Conservation (phyloP, 2,113 vertebrate genomes). For the Delphinapterus leucas region DNA sequence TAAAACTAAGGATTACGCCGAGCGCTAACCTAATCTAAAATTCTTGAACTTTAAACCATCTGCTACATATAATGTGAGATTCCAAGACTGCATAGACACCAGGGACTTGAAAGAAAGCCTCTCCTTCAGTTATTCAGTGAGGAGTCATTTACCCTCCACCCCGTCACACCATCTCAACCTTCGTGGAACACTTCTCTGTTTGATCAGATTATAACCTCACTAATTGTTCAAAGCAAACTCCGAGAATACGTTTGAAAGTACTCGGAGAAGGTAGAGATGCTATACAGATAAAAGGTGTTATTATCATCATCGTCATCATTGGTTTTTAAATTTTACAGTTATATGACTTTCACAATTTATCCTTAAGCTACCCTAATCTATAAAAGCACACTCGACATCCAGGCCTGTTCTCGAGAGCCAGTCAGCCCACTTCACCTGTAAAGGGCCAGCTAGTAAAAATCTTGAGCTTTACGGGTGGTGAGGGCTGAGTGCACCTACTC, state of each 20-base stretch:
- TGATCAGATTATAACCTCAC: background rate
- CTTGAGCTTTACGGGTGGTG: background rate
- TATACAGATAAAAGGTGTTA: background rate
- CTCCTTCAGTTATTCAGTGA: background rate
- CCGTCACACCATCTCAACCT: background rate
- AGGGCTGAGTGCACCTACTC: background rate
- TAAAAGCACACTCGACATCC: background rate
- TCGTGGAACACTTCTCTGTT: background rate
- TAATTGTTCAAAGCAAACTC: background rate
- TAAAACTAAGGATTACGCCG: constrained; percentile 24
- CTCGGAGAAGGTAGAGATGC: background rate
- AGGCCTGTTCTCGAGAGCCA: background rate
- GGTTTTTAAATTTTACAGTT: background rate
- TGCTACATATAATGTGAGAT: background rate
- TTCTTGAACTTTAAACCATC: constrained; percentile 30
- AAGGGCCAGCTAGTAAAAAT: background rate
- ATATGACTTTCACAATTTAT: background rate
- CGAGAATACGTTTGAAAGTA: background rate
- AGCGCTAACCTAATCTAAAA: constrained; percentile 39
- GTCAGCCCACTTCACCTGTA: background rate
- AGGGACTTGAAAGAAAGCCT: background rate
- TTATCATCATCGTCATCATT: background rate
- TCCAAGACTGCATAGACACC: background rate
- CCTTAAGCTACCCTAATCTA: background rate
- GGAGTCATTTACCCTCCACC: background rate